phyloP scores from a whole-genome alignment of 2,888 invertebrate genomes.

The Hirtodrosophila trivittata region DNA sequence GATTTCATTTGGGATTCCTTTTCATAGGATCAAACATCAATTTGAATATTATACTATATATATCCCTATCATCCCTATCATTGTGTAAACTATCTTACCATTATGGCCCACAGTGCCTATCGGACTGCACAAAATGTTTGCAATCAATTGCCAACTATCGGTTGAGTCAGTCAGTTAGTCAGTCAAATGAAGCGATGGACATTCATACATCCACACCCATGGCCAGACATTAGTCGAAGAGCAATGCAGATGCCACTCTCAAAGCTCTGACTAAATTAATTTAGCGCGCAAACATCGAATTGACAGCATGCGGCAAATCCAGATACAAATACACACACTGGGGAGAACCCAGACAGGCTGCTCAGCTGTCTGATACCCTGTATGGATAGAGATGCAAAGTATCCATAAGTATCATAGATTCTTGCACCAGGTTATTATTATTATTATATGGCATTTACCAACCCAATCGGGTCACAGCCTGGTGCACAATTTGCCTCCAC shows the following conservation, averaged over 20 bases:
- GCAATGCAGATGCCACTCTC: slow-evolving; percentile 46
- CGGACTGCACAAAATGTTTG: too few species aligned
- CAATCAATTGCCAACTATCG: slow-evolving; percentile 13
- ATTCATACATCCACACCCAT: slow-evolving; percentile 7
- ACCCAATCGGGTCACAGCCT: too few species aligned
- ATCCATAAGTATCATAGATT: too few species aligned
- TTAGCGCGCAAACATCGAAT: slow-evolving; percentile 71
- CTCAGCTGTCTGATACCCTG: slow-evolving; percentile 3
- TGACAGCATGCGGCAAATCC: slow-evolving; percentile 45
- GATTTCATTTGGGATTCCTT: too few species aligned
- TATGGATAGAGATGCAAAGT: too few species aligned
- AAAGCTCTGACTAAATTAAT: slow-evolving; percentile 77
- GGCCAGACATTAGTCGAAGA: slow-evolving; percentile 40
- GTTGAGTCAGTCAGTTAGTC: slow-evolving; percentile 28
- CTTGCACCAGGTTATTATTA: too few species aligned
- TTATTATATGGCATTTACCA: too few species aligned
- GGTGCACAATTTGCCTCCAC: too few species aligned
- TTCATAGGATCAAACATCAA: too few species aligned
- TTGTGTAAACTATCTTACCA: too few species aligned
- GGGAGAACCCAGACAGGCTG: slow-evolving; percentile 8
- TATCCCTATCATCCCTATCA: too few species aligned
- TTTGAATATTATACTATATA: too few species aligned
- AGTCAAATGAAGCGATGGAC: slow-evolving; percentile 37
- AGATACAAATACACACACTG: slow-evolving; percentile 15
- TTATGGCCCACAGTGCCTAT: slow-evolving; percentile 31